These are phyloP conservation scores for Tribolium castaneum DNA, from an alignment of 1,140 invertebrate genomes.

Conservation along the genomic window DNA sequence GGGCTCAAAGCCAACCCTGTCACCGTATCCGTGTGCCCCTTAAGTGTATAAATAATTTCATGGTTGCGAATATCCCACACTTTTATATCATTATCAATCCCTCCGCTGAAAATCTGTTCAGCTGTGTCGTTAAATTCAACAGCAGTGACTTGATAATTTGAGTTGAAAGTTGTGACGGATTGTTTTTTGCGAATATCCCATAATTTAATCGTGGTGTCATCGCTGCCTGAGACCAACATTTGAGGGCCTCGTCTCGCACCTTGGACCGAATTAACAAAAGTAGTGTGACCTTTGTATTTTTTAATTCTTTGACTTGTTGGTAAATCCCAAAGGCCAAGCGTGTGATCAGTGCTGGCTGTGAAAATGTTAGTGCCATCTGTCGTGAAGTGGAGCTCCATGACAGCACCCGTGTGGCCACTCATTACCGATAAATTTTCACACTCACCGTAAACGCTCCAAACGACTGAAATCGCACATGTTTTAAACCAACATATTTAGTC, in stretches of 20 bases:
- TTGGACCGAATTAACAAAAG: conserved; percentile 89
- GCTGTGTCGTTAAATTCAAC: conserved; percentile 96
- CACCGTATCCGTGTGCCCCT: conserved; percentile 92
- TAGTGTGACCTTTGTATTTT: conserved; percentile 91
- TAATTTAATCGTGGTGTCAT: conserved; percentile 93
- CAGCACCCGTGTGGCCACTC: conserved; percentile 94
- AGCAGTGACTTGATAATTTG: conserved; percentile 86
- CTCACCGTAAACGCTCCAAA: conserved; percentile 98
- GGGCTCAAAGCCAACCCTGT: conserved; percentile 93
- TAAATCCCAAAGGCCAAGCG: conserved; percentile 95
- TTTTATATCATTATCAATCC: conserved; percentile 98
- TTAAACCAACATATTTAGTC: too few species aligned
- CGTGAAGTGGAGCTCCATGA: conserved; percentile 97
- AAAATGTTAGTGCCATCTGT: conserved; percentile 92
- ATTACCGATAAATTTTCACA: conserved; percentile 96
- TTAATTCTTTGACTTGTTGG: conserved; percentile 87
- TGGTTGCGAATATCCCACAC: conserved; percentile 98
- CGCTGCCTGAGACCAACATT: conserved; percentile 91
- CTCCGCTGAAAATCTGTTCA: conserved; percentile 90
- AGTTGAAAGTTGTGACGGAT: conserved; percentile 82
- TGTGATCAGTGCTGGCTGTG: conserved; percentile 95
- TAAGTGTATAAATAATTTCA: conserved; percentile 85
- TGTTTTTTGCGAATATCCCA: conserved; percentile 91
- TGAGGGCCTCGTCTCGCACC: conserved; percentile 88
- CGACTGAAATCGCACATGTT: conserved; percentile 72